phyloP scores from a whole-genome alignment of 2,888 invertebrate species.

The Branchellion lobata region DNA sequence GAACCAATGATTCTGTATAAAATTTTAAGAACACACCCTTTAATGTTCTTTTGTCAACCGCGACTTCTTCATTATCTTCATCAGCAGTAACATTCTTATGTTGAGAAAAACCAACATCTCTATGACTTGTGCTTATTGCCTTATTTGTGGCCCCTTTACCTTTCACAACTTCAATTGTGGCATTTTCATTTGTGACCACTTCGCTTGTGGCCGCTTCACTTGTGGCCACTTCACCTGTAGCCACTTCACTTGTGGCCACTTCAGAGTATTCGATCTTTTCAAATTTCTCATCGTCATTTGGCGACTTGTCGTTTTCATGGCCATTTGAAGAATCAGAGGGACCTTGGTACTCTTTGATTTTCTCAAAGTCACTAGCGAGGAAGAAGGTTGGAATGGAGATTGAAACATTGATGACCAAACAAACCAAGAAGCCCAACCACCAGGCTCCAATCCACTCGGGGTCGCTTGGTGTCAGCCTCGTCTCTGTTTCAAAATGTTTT shows the following conservation, averaged over 20 bases:
- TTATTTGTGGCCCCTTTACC: neutral
- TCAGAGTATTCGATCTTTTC: too few relatives aligned
- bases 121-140: too few relatives aligned
- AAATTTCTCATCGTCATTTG: neutral
- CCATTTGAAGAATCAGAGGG: neutral
- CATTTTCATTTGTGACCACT: too few relatives aligned
- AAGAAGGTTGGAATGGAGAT: constrained; percentile 42
- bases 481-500: constrained; percentile 28
- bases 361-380: constrained; percentile 28
- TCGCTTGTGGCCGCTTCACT: too few relatives aligned
- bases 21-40: neutral
- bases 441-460: constrained; percentile 48
- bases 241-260: too few relatives aligned
- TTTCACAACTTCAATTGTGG: too few relatives aligned
- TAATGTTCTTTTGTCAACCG: neutral
- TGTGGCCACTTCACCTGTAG: too few relatives aligned
- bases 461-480: constrained; percentile 36
- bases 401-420: constrained; percentile 33
- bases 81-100: neutral
- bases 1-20: too few relatives aligned
- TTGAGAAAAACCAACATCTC: too few relatives aligned
- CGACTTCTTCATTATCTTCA: neutral
- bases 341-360: neutral
- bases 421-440: constrained; percentile 48
- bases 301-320: neutral